Percentiles rank a stretch among this genome's conserved stretches.
Evolutionary conservation across 2,797 vertebrate genomes (phyloP).

Genomic region (Cyprinella venusta): DNA sequence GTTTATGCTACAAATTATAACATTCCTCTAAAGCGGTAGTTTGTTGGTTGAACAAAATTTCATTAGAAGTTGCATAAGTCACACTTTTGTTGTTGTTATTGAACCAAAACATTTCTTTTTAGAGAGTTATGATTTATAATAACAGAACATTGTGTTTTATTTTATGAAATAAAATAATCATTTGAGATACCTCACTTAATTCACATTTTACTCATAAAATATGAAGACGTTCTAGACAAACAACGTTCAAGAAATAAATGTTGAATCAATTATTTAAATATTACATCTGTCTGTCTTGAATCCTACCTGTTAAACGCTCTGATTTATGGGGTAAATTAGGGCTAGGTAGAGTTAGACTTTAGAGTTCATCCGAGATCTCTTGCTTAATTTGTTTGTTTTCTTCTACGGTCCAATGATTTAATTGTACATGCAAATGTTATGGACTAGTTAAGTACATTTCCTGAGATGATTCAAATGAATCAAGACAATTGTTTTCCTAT

Average conservation of each 20-base stretch:
- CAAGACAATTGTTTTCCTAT: background rate
- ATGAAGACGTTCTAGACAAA: too few species aligned
- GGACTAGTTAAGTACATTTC: background rate
- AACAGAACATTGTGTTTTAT: too few species aligned
- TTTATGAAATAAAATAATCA: too few species aligned
- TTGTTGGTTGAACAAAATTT: background rate
- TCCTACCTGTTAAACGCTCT: background rate
- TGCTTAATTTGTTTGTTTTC: background rate
- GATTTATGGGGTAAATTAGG: background rate
- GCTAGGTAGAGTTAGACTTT: background rate
- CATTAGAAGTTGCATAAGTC: background rate
- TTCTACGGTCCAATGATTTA: background rate
- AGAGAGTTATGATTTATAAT: too few species aligned
- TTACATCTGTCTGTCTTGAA: background rate
- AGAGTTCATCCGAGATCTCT: background rate
- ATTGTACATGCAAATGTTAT: background rate
- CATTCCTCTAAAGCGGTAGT: background rate
- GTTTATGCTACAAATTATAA: background rate
- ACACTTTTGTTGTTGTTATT: background rate
- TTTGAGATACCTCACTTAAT: background rate
- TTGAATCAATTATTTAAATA: background rate
- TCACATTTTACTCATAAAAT: too few species aligned
- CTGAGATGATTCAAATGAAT: constrained; percentile 1
- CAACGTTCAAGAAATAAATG: too few species aligned
- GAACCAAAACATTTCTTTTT: background rate